Evolutionary conservation across 2,113 vertebrate genomes (phyloP), one percentile per base, ranked within the genome.

Genomic region (Noturus placidus): DNA sequence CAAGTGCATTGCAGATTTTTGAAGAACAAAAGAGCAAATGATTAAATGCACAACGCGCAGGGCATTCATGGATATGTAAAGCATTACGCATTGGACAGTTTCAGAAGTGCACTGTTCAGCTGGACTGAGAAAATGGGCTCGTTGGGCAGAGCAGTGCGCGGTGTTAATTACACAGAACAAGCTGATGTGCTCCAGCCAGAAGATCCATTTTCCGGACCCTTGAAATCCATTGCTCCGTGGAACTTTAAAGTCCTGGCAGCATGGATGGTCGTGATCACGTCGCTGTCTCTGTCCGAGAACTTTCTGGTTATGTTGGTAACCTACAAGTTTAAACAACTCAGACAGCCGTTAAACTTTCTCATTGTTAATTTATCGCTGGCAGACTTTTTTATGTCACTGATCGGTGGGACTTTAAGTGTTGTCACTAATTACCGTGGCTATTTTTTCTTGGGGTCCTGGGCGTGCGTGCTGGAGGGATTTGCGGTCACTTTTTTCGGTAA

Each of bases 401-500:
- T 93, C 86, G 97, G 97, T 5, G 97, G 97, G 80, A 91, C 93
- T 9, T 95, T 97, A 91, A 97, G 96, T 91, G 96, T 97, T 92
- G 84, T 96, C 50, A 96, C 97, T 0, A 97, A 98, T 87, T 91
- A 95, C 3, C 93, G 94, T 30, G 97, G 97, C 5, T 97, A 96
- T 85, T 98, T 98, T 94, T 97, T 96, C 89, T 92, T 98, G 86
- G 97, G 97, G 56, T 92, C 65, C 52, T 97, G 96, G 95, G 96
- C 97, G 85, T 98, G 97, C 46, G 92, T 97, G 10, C 46, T 97
- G 91, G 97, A 98, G 92, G 97, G 97, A 65, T 98, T 98, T 88
- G 96, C 96, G 0, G 97, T 98, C 50, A 97, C 97, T 8, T 98
- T 94, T 92, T 97, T 98, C 86, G 97, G 97, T 98, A 95, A 95